Evolutionary conservation across 2,888 invertebrate genomes (phyloP).

Genomic region (Meghimatium bilineatum): DNA sequence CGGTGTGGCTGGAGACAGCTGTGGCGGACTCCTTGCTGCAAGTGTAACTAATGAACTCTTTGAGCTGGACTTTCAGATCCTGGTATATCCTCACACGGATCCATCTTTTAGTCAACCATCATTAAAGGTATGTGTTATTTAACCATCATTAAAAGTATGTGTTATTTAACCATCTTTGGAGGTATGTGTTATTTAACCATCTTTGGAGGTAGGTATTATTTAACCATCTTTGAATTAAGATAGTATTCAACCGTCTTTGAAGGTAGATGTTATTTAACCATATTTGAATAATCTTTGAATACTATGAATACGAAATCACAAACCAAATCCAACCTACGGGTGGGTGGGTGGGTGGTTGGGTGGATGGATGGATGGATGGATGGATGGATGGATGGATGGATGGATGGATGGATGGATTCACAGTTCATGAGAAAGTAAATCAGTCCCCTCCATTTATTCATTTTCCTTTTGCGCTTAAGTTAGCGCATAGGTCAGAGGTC

Average conservation of each 20-base stretch:
- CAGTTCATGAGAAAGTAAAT: no score
- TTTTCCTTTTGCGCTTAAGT: no score
- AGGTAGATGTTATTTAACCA: no score
- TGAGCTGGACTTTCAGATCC: conserved; percentile 17
- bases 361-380: no score
- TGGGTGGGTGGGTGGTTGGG: no score
- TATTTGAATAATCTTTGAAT: background rate
- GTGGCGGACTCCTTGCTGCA: conserved; percentile 27
- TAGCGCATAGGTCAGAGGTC: no score
- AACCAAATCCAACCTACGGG: background rate
- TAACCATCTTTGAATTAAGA: background rate
- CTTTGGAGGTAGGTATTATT: background rate
- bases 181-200: background rate
- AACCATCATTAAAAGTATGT: no score
- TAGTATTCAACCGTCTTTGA: background rate
- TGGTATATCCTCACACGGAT: conserved; percentile 17
- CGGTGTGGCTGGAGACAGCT: conserved; percentile 33
- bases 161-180: no score
- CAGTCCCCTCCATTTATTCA: no score
- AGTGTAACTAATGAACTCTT: conserved; percentile 25
- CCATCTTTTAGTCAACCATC: background rate
- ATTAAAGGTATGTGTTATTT: no score
- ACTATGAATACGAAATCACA: background rate
- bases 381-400: no score
- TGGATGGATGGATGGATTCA: no score